These are phyloP conservation scores for Leptopilina drosophilae DNA, from an alignment of 2,888 invertebrate species.

Conservation along the genomic window DNA sequence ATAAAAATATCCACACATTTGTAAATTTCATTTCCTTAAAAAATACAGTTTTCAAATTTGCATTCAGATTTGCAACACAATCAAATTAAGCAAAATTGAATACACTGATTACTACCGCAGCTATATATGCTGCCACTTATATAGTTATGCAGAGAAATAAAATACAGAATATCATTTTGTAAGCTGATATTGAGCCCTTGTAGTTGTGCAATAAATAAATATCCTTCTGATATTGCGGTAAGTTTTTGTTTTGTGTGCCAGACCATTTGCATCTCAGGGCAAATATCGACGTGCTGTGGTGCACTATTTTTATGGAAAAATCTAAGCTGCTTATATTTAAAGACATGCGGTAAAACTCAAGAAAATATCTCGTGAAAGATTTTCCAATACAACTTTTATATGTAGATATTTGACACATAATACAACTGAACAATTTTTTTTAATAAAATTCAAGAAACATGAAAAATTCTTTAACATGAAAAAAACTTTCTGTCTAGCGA, in stretches of 20 bases:
- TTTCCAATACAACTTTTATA: not conserved
- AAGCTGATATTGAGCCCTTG: not conserved
- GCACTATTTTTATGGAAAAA: conserved; percentile 3
- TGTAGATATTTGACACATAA: not conserved
- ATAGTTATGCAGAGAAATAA: too few relatives aligned
- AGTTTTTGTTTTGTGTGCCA: not conserved
- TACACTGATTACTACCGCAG: too few relatives aligned
- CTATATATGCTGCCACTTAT: too few relatives aligned
- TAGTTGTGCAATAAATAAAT: conserved; percentile 4
- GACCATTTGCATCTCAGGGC: not conserved
- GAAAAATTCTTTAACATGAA: too few relatives aligned
- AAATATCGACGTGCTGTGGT: conserved; percentile 1
- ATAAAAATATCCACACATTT: too few relatives aligned
- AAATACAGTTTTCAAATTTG: too few relatives aligned
- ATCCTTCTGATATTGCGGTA: not conserved
- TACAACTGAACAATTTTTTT: conserved; percentile 1
- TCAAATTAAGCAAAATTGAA: too few relatives aligned
- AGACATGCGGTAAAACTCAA: conserved; percentile 6
- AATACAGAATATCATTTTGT: not conserved
- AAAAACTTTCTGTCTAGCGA: too few relatives aligned
- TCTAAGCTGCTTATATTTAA: conserved; percentile 16
- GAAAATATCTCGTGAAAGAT: not conserved
- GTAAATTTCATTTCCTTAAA: too few relatives aligned
- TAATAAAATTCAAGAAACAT: not conserved
- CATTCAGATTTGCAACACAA: too few relatives aligned